Evolutionary conservation across 2,888 invertebrate genomes (phyloP).

Genomic region (Melinaea menophilus): DNA sequence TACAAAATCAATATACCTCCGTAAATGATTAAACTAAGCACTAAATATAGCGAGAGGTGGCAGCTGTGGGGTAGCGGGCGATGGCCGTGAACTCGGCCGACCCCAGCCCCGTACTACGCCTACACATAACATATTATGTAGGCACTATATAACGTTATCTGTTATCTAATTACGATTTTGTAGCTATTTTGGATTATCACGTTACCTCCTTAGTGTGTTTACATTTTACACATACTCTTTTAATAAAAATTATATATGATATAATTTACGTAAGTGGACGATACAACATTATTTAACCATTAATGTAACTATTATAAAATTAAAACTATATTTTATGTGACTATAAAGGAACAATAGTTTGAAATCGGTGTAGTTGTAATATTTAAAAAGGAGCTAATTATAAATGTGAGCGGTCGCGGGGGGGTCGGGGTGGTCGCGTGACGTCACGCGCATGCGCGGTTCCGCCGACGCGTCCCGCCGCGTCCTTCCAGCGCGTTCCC

Average conservation of each 20-base stretch:
- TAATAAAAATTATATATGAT: neutral
- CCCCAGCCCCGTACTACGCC: constrained; percentile 48
- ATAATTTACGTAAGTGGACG: too few relatives aligned
- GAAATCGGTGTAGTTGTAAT: neutral
- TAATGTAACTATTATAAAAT: too few relatives aligned
- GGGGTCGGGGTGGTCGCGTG: constrained; percentile 51
- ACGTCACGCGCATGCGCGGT: constrained; percentile 69
- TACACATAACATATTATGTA: constrained; percentile 13
- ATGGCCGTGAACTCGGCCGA: constrained; percentile 71
- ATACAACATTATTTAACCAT: too few relatives aligned
- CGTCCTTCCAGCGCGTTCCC: constrained; percentile 57
- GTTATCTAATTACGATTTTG: constrained; percentile 11
- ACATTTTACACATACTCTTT: neutral
- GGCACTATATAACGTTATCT: constrained; percentile 14
- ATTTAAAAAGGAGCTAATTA: constrained; percentile 30
- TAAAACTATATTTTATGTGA: too few relatives aligned
- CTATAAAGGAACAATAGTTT: too few relatives aligned
- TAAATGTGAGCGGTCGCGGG: constrained; percentile 39
- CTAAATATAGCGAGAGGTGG: constrained; percentile 54
- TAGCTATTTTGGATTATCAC: neutral
- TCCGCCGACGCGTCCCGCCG: constrained; percentile 50
- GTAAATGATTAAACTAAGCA: constrained; percentile 33
- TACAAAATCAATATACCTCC: constrained; percentile 2
- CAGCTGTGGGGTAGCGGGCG: constrained; percentile 31
- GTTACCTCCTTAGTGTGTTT: neutral